These are phyloP conservation scores for Pseudomyrmex concolor DNA, from an alignment of 1,140 invertebrate genomes.

Conservation along the genomic window DNA sequence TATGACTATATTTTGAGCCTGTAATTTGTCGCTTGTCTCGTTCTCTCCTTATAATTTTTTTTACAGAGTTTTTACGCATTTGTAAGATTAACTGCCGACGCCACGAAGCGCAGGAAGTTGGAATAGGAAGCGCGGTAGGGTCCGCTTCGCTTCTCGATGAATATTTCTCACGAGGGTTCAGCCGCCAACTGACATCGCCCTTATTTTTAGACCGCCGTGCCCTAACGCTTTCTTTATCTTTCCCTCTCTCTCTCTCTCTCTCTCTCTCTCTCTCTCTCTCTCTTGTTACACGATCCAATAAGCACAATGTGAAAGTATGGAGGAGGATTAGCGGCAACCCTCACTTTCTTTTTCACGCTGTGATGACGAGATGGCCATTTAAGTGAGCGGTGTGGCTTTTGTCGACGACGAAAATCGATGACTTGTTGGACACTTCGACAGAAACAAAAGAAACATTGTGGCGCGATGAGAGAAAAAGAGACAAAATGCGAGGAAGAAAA, in stretches of 20 bases:
- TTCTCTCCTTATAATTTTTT: background rate
- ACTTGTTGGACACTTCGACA: background rate
- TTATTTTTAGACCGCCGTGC: constrained; percentile 59
- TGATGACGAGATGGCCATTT: constrained; percentile 34
- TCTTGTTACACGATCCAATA: constrained; percentile 62
- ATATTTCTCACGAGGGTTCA: constrained; percentile 36
- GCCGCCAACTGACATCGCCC: constrained; percentile 46
- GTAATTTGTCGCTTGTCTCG: no score
- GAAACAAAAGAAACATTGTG: constrained; percentile 15
- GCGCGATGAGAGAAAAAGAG: background rate
- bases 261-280: background rate
- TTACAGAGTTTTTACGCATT: background rate
- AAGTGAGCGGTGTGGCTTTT: constrained; percentile 16
- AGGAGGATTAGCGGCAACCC: constrained; percentile 52
- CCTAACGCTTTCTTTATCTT: background rate
- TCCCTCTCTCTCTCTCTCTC: no score
- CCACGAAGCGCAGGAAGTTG: constrained; percentile 9
- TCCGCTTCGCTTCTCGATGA: constrained; percentile 3
- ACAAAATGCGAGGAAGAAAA: no score
- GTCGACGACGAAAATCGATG: constrained; percentile 46
- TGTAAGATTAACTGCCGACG: background rate
- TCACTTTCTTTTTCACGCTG: constrained; percentile 47
- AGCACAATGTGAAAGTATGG: constrained; percentile 58
- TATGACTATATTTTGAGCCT: no score
- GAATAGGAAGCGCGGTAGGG: constrained; percentile 10